Conservation (phyloP, 2,888 invertebrate genomes). For the Pandemis corylana region DNA sequence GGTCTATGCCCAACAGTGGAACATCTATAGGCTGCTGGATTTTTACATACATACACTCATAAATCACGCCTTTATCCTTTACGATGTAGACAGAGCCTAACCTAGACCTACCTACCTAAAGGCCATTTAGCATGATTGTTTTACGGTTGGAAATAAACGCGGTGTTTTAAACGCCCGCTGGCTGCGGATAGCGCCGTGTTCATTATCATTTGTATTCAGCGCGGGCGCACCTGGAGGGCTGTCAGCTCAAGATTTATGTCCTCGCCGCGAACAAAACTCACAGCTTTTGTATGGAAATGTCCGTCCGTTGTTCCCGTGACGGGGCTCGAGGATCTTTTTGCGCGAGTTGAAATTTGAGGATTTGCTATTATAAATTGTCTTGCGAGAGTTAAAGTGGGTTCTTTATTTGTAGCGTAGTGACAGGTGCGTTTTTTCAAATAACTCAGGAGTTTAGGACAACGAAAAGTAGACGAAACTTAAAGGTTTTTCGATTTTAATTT, state of each 20-base stretch:
- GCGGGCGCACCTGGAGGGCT: slow-evolving; percentile 70
- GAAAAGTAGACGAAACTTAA: too few species aligned
- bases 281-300: slow-evolving; percentile 71
- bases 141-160: slow-evolving; percentile 29
- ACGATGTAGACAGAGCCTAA: too few species aligned
- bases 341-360: slow-evolving; percentile 41
- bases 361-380: slow-evolving; percentile 41
- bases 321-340: slow-evolving; percentile 47
- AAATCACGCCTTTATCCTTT: too few species aligned
- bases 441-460: too few species aligned
- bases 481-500: too few species aligned
- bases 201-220: slow-evolving; percentile 79
- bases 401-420: neutral
- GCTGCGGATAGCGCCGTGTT: slow-evolving; percentile 56
- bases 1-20: too few species aligned
- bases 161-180: slow-evolving; percentile 48
- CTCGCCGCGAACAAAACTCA: slow-evolving; percentile 63
- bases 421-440: neutral
- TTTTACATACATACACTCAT: too few species aligned
- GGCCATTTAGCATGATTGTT: too few species aligned
- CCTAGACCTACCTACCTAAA: too few species aligned
- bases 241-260: slow-evolving; percentile 76
- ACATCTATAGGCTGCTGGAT: too few species aligned
- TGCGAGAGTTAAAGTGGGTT: slow-evolving; percentile 6
- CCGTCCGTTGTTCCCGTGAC: slow-evolving; percentile 50